Base-by-base conservation (phyloP, 2,888 invertebrate genomes). In the Teleiodes luculella region DNA sequence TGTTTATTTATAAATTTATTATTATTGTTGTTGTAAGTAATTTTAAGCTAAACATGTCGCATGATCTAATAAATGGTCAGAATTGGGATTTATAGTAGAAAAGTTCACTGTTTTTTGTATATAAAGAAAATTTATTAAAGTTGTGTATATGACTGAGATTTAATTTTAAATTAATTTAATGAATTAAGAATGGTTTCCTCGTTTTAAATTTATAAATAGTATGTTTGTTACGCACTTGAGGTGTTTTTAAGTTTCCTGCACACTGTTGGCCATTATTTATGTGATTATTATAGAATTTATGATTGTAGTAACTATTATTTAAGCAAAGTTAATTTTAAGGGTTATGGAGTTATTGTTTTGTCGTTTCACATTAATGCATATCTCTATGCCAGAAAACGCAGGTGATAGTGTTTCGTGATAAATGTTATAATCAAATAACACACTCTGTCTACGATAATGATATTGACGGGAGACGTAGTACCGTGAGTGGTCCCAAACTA, bases 351-450 rank as follows among this genome's bases (percentile, higher is more conserved):
- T 78, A 77, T 66, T 74, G 71, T 77, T 79, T 78, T 74, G 70
- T 77, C 72, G 66, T 77, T 74, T 73, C 77, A 77, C 71, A 71
- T 80, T 79, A 74, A 80, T 71, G 83, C 84, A 86, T 86, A 84
- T 84, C 74, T 78, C 73, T 78, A 83, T 83, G 85, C 80, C 80
- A 80, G 82, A 83, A 86, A 56, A 85, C 77, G 81, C 83, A 85
- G 85, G 86, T 86, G 86, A 86, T 85, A 78, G 78, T 82, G 78
- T 82, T 80, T 78, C 82, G 85, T 86, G 85, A 86, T 86, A 83
- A 76, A 50, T 58, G 39, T 20, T 55, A 53, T 55, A 56, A 53
- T 55, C 54, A 43, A 13, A 37, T 3, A 47, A 18, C 47, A 33
- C 55, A 31, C 52, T 33, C 30, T 39, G 16, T 47, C 39, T 60